Percentiles rank a stretch among this genome's conserved stretches.
Conservation (phyloP, 2,113 vertebrate species). For the Fregata magnificens region DNA sequence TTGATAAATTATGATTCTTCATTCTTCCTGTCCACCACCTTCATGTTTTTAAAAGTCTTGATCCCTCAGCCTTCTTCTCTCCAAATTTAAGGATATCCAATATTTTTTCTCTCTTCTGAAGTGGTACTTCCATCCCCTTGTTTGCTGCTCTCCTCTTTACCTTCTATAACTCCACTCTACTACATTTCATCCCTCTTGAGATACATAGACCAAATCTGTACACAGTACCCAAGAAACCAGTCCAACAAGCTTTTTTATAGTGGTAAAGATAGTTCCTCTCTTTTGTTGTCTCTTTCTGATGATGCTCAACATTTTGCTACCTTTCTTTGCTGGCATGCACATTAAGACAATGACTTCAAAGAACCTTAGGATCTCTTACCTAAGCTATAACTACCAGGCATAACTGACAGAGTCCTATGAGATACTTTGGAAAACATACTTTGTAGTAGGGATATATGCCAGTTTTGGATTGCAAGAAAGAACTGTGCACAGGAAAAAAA, state of each 20-base stretch:
- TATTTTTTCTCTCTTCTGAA: not conserved
- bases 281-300: not conserved
- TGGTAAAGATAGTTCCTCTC: not conserved
- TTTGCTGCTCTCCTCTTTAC: not conserved
- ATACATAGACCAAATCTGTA: not conserved
- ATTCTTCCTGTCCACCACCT: not conserved
- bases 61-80: not conserved
- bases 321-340: not conserved
- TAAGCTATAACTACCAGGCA: not conserved
- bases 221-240: not conserved
- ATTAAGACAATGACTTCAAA: not conserved
- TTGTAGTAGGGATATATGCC: not conserved
- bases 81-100: not conserved
- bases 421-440: not conserved
- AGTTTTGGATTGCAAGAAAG: not conserved
- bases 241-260: not conserved
- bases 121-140: not conserved
- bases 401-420: not conserved
- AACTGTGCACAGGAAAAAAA: not conserved
- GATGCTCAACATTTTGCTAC: not conserved
- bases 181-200: not conserved
- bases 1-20: not conserved
- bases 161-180: not conserved
- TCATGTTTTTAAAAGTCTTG: not conserved
- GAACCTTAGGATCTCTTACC: not conserved